Base-by-base conservation (phyloP, 2,888 invertebrate species). In the Amphimallon solstitiale region DNA sequence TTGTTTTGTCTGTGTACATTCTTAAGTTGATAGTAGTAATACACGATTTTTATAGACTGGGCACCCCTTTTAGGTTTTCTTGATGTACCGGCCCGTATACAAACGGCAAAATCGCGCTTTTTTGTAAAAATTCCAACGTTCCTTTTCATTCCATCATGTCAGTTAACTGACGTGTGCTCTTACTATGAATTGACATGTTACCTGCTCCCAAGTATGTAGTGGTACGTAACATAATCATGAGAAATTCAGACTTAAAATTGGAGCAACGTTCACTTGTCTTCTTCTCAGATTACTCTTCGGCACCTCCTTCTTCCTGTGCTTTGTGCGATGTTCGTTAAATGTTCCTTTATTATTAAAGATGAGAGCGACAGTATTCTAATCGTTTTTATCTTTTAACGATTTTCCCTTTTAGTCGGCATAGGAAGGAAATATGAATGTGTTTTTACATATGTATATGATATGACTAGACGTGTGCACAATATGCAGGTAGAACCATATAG, bases 231-330 rank as follows among this genome's bases (percentile, higher is more conserved):
- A 34, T 51, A 21, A 29, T 40, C 49, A 40, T 63, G 38, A 14
- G 63, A 63, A 51, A 51, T 63, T 63, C 34, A 5, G 35, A 17
- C 63, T 63, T 63, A 63, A 51, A 54, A 40, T 37, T 72, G 70
- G 71, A 73, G 68, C 71, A 69, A 73, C 70, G 76, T 78, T 77
- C 77, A 78, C 78, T 78, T 78, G 78, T 76, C 75, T 71, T 70
- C 73, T 72, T 75, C 77, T 79, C 78, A 69, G 68, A 71, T 79
- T 78, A 74, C 77, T 6, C 23, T 12, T 51, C 64, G 61, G 75
- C 75, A 73, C 78, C 79, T 75, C 79, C 79, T 75, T 70, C 76
- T 78, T 79, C 79, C 79, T 78, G 79, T 77, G 71, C 72, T 75
- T 79, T 79, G 75, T 77, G 34, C 61, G 71, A 76, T 74, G 74